Conservation (phyloP, 2,888 invertebrate species). For the Pseudolycoriella hygida region DNA sequence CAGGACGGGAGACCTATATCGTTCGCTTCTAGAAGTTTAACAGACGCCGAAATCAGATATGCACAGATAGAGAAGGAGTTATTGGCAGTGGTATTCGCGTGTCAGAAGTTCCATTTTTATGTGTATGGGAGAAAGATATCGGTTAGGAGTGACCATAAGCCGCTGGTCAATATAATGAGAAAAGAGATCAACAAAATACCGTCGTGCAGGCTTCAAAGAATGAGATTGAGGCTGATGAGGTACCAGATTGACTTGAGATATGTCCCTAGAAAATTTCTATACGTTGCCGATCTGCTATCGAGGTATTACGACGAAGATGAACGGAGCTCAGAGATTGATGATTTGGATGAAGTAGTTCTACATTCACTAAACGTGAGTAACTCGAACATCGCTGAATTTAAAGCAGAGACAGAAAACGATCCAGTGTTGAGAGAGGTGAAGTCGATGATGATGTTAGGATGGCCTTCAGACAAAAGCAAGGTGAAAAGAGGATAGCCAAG, state of each 20-base stretch:
- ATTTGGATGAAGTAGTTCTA: too few species aligned
- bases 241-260: neutral
- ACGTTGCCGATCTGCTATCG: too few species aligned
- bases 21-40: neutral
- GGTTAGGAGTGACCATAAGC: neutral
- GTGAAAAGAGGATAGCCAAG: neutral
- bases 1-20: neutral
- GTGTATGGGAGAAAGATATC: too few species aligned
- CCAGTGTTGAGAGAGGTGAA: neutral
- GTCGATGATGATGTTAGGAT: neutral
- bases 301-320: too few species aligned
- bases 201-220: too few species aligned
- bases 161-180: neutral
- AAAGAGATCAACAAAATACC: too few species aligned
- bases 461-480: neutral
- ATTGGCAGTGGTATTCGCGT: neutral
- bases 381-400: neutral
- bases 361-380: neutral
- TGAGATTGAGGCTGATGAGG: too few species aligned
- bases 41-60: neutral
- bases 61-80: too few species aligned
- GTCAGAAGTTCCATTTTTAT: too few species aligned
- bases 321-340: too few species aligned
- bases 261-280: neutral
- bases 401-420: neutral